phyloP scores from a whole-genome alignment of 2,888 invertebrate genomes.

The Drosophila sordidapex region DNA sequence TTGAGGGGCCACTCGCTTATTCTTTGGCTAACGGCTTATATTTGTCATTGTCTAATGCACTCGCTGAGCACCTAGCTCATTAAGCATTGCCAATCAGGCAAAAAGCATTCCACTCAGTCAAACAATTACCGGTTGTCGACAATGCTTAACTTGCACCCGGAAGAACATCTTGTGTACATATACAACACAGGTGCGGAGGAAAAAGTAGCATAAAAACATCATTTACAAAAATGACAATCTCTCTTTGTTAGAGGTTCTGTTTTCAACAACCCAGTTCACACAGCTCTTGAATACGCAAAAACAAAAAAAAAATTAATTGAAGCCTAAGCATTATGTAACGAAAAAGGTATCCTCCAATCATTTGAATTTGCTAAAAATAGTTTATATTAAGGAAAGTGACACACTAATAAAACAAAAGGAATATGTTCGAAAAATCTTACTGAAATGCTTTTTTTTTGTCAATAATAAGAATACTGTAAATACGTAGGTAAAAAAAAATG shows the following conservation, averaged over 20 bases:
- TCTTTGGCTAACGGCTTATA: not conserved
- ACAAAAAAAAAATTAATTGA: not conserved
- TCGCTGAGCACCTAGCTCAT: not conserved
- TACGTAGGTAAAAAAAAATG: not conserved
- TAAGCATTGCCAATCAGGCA: conserved; percentile 13
- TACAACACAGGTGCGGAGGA: not conserved
- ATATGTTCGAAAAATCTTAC: not conserved
- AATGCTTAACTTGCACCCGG: conserved; percentile 13
- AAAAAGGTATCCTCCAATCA: not conserved
- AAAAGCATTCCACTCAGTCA: conserved; percentile 8
- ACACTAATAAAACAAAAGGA: not conserved
- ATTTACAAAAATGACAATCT: not conserved
- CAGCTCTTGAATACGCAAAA: not conserved
- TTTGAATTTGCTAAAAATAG: not conserved
- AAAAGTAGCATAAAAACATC: not conserved
- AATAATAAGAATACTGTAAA: not conserved
- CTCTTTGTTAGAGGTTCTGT: not conserved
- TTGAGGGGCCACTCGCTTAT: not conserved
- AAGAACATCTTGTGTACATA: not conserved
- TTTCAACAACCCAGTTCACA: not conserved
- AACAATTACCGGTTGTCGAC: conserved; percentile 10
- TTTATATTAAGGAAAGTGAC: not conserved
- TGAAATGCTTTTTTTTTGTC: not conserved
- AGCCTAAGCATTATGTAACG: not conserved
- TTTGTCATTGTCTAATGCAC: not conserved